Conservation (phyloP, 1,140 invertebrate species). For the Brachionus paranguensis region DNA sequence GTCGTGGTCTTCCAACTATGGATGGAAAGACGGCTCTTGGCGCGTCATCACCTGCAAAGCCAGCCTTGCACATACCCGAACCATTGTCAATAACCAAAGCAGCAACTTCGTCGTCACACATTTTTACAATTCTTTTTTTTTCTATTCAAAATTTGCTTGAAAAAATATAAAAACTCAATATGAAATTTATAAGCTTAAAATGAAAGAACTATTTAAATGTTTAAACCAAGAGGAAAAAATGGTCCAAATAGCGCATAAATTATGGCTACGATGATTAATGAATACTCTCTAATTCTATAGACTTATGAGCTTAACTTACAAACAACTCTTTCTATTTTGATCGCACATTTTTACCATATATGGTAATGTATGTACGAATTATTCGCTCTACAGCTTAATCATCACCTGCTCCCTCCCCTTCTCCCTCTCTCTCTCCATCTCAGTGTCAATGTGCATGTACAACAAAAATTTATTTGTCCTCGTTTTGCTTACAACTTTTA, state of each 20-base stretch:
- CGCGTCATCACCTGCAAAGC: slow-evolving; percentile 77
- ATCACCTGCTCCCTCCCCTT: not conserved
- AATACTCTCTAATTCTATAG: not conserved
- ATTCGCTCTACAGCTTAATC: not conserved
- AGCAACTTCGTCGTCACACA: slow-evolving; percentile 80
- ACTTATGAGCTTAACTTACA: not conserved
- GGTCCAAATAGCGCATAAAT: not conserved
- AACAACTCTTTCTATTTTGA: not conserved
- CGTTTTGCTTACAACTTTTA: not conserved
- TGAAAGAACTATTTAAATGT: not conserved
- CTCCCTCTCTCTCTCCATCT: not conserved
- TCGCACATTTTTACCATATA: not conserved
- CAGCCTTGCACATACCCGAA: slow-evolving; percentile 78
- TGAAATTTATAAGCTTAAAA: not conserved
- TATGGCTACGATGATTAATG: not conserved
- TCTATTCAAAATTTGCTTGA: not conserved
- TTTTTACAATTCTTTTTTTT: slow-evolving; percentile 55
- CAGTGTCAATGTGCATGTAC: not conserved
- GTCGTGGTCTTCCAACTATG: slow-evolving; percentile 71
- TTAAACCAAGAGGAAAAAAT: not conserved
- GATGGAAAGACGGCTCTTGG: slow-evolving; percentile 76
- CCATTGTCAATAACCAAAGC: slow-evolving; percentile 77
- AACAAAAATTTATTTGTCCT: not conserved
- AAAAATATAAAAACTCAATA: slow-evolving; percentile 17
- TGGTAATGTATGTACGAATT: not conserved